Base-by-base conservation (phyloP, 2,888 invertebrate genomes). In the Teinopalpus imperialis region DNA sequence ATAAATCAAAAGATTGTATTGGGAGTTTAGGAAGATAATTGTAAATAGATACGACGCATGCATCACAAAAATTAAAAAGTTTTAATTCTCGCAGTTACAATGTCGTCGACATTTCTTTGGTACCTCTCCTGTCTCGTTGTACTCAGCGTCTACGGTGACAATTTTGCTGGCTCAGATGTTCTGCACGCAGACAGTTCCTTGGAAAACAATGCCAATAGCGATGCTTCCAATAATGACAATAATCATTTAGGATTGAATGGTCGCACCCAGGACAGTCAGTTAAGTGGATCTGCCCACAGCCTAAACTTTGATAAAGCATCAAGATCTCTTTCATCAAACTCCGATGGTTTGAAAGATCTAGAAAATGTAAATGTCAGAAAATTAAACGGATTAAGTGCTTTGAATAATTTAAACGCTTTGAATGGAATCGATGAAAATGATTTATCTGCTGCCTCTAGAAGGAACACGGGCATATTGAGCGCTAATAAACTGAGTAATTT, bases 21-120 rank as follows among this genome's bases (percentile, higher is more conserved):
- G n/a, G n/a, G n/a, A n/a, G n/a, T n/a, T n/a, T n/a, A n/a, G n/a
- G n/a, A n/a, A n/a, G n/a, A n/a, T n/a, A n/a, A n/a, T n/a, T n/a
- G n/a, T n/a, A n/a, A n/a, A n/a, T n/a, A n/a, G n/a, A n/a, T n/a
- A n/a, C n/a, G n/a, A n/a, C n/a, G n/a, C n/a, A n/a, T n/a, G n/a
- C n/a, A n/a, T n/a, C n/a, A n/a, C n/a, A n/a, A 35, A 14, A 5
- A 8, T 7, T 10, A 1, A 16, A 16, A 16, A 16, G 4, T 2
- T 34, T 7, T 34, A n/a, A n/a, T n/a, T 13, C 3, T 40, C 14
- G 13, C 40, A 40, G 40, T 27, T 23, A 40, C 23, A 9, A 40
- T 31, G 30, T 40, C 30, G 23, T 30, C 30, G 23, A 40, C 40
- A 7, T 31, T 31, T 31, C 21, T 40, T 40, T 31, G 40, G 30